Evolutionary conservation across 2,113 vertebrate genomes (phyloP), one percentile per base, ranked within the genome.

Genomic region (Phoenicopterus ruber): DNA sequence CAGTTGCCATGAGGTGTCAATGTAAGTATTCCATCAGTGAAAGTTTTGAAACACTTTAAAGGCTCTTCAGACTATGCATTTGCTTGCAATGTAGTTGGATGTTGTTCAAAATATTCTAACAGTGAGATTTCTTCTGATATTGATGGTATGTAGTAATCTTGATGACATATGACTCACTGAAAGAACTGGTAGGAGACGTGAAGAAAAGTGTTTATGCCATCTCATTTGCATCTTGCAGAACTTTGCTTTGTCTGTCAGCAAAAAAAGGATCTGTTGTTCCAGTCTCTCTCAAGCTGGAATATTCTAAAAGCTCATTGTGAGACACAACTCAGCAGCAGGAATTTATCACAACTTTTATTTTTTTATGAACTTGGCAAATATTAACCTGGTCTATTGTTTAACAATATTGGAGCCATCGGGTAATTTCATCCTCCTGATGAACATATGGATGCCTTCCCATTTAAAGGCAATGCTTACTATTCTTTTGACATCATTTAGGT

Each of bases 1-100:
- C 99, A 20, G 99, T 99, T 94, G 99, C 99, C 94, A 99, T 99
- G 99, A 99, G 98, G 88, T 99, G 99, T 97, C 99, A 99, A 1
- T 99, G 99, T 99, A 98, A 99, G 99, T 99, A 97, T 63, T 89
- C 36, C 19, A 31, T 80, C 76, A 65, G 5, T 54, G 3, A 58
- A 42, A 83, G 22, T 79, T 84, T 87, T 84, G 54, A 80, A 82
- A 62, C 19, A 44, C 18, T 88, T 91, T 36, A 80, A 67, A 57
- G 10, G 47, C 42, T 40, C 42, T 80, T 84, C 52, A 65, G 59
- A 70, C 25, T 57, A 11, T n/a, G 16, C 14, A 11, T 46, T 82
- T 94, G 13, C 83, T 93, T 76, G 17, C 50, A 59, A 9, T 95
- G 13, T 47, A 49, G 31, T 89, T 84, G 22, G 17, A 21, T 87